These are phyloP conservation scores for Paradisaea rubra DNA, from an alignment of 2,113 vertebrate species.

Conservation along the genomic window DNA sequence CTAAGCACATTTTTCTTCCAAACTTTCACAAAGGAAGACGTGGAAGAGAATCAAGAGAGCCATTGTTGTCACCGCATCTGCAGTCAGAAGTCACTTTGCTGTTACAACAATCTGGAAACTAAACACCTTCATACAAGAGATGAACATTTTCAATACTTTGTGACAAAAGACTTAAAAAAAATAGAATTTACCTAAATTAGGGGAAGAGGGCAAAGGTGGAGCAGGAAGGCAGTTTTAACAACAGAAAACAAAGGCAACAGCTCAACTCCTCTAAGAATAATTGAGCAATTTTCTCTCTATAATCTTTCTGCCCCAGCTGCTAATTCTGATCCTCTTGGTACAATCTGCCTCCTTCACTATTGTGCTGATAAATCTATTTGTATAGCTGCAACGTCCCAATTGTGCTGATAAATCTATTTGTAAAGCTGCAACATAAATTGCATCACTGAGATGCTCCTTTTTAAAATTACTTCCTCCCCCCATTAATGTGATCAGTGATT, in stretches of 20 bases:
- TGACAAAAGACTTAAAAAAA: not conserved
- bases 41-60: not conserved
- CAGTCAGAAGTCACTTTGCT: not conserved
- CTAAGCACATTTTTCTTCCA: not conserved
- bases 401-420: conserved; percentile 3
- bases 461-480: not conserved
- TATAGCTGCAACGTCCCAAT: not conserved
- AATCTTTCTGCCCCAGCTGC: not conserved
- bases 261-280: conserved; percentile 1
- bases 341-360: not conserved
- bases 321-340: not conserved
- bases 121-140: not conserved
- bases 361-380: conserved; percentile 10
- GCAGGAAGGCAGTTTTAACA: not conserved
- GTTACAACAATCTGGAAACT: not conserved
- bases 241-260: conserved; percentile 17
- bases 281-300: not conserved
- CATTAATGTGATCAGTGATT: conserved; percentile 5
- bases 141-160: not conserved
- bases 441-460: conserved; percentile 3
- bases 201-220: not conserved
- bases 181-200: not conserved
- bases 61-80: rapidly evolving
- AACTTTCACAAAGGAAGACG: not conserved
- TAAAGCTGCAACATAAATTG: not conserved